These are phyloP conservation scores for Aramus guarauna DNA, from an alignment of 2,113 vertebrate genomes.

Conservation along the genomic window DNA sequence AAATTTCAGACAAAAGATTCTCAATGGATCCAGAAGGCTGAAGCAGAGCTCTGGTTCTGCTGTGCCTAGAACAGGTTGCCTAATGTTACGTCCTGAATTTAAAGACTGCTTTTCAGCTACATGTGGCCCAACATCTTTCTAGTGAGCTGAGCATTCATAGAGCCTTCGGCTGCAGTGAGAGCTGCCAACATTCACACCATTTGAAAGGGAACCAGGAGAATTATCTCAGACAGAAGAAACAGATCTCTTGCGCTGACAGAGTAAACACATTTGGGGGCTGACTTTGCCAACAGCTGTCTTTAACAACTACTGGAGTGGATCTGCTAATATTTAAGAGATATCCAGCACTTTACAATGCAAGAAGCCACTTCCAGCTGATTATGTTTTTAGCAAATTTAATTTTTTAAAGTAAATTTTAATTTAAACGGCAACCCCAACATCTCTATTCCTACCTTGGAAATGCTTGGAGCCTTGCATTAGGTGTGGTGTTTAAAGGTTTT, in stretches of 20 bases:
- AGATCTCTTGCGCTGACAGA: not conserved
- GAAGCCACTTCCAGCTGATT: not conserved
- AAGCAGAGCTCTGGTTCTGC: not conserved
- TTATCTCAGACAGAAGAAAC: not conserved
- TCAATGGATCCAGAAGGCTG: not conserved
- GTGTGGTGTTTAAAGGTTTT: not conserved
- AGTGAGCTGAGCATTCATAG: not conserved
- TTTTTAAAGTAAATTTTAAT: not conserved
- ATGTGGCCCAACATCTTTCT: not conserved
- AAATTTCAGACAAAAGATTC: not conserved
- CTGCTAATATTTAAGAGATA: not conserved
- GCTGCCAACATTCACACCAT: not conserved
- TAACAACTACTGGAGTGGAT: not conserved
- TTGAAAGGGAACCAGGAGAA: not conserved
- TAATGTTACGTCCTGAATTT: not conserved
- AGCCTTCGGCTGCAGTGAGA: not conserved
- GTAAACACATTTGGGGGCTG: not conserved
- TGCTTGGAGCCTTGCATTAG: not conserved
- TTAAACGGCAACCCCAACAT: not conserved
- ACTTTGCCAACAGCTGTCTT: not conserved
- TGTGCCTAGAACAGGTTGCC: not conserved
- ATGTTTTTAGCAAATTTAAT: not conserved
- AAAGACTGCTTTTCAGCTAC: not conserved
- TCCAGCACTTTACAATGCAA: not conserved
- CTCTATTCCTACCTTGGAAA: not conserved